Base-by-base conservation (phyloP, 2,888 invertebrate species). In the Morpho helenor region DNA sequence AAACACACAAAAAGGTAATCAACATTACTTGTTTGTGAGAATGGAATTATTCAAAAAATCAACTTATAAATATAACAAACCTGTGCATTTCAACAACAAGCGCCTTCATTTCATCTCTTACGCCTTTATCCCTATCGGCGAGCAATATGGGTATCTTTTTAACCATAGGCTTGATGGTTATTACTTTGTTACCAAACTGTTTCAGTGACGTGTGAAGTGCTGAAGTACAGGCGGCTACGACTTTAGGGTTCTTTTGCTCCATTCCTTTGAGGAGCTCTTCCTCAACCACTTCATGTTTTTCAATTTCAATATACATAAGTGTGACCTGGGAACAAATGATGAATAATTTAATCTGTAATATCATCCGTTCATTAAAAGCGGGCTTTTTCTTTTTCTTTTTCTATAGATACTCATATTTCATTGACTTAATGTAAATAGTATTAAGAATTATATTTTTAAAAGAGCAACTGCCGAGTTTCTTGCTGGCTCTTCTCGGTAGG, bases 221-320 rank as follows among this genome's bases (percentile, higher is more conserved):
- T 7, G 94, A 91, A 2, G 96, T 92, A 79, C 97, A 98, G 0
- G 96, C 98, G 0, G 96, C 91, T 0, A 98, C 96, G 61, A 98
- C 96, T 89, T 98, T 99, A 0, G 99, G 99, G 83, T 98, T 98
- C 82, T 99, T 99, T 70, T 96, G 96, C 49, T 97, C 96, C 88
- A 97, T 95, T 43, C 99, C 99, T 87, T 98, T 98, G 22, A 98
- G 87, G 2, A 99, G 89, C 80, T 98, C 98, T 67, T 99, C 99
- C 69, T 95, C 91, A 0, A 97, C 97, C 8, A 93, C 84, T 66
- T 99, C 99, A 62, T 96, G 95, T 78, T 98, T 98, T 76, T 99
- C 99, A 72, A 98, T 97, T 91, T 99, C 99, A 67, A 99, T 93
- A 79, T 96, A 98, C 96, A 98, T 97, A 60, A 99, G 88, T 6